phyloP scores from a whole-genome alignment of 1,140 invertebrate species.

The Trachymyrmex septentrionalis region DNA sequence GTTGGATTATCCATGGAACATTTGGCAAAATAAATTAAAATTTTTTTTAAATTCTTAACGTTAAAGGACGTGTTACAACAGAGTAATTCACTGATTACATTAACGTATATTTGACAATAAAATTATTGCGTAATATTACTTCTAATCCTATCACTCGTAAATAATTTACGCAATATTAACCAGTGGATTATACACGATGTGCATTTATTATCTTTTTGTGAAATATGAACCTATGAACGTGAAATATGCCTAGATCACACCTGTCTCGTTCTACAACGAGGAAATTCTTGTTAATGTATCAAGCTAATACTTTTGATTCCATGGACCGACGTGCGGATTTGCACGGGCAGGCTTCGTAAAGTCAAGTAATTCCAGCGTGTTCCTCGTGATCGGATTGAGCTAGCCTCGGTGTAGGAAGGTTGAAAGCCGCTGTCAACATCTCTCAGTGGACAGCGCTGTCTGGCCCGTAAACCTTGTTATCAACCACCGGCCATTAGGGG shows the following conservation, averaged over 20 bases:
- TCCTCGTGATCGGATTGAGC: conserved; percentile 73
- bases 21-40: conserved; percentile 36
- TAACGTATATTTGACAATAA: conserved; percentile 3
- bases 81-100: conserved; percentile 3
- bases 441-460: conserved; percentile 85
- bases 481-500: conserved; percentile 86
- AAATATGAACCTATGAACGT: not conserved
- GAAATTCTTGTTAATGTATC: conserved; percentile 28
- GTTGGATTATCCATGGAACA: conserved; percentile 37
- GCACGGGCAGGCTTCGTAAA: conserved; percentile 57
- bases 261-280: not conserved
- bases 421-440: conserved; percentile 87
- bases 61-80: not conserved
- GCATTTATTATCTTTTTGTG: not conserved
- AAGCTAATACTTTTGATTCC: conserved; percentile 52
- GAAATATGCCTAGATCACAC: not conserved
- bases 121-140: not conserved
- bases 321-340: conserved; percentile 53
- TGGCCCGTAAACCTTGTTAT: conserved; percentile 85
- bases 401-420: conserved; percentile 77
- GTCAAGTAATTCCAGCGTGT: conserved; percentile 67
- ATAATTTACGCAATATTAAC: not conserved
- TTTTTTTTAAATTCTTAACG: not conserved
- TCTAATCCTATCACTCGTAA: not conserved
- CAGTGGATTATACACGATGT: not conserved